Evolutionary conservation across 2,888 invertebrate species (phyloP), one percentile per base, ranked within the genome.

Genomic region (Lordiphosa andalusiaca): DNA sequence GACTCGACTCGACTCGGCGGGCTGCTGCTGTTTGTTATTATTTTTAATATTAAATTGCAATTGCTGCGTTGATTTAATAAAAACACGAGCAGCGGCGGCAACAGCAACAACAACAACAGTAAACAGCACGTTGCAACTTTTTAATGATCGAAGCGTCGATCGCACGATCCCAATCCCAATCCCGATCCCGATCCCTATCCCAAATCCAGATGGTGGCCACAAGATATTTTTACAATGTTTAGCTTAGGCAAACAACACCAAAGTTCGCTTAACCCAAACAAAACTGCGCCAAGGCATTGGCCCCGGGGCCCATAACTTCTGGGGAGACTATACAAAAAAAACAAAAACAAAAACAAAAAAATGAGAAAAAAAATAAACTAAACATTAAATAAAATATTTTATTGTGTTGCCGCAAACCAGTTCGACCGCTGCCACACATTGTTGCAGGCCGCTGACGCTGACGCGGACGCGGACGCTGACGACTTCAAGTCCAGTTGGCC

Each of bases 11-110:
- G 50, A 40, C 16, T 16, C 16, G 16, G 16, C 16, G 55, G 40
- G 50, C 42, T 49, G 54, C 55, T 77, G 83, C 69, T 77, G 84
- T 84, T 84, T 84, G 76, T 85, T 83, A 83, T 85, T 85, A 84
- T 85, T 83, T 83, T 85, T 84, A 85, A 83, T 85, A 83, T 85
- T 85, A 85, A 83, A 85, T 83, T 83, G 84, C 85, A 81, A 81
- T 73, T 83, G 82, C 75, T 75, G 68, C 84, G 84, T 81, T 83
- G 81, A 81, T 84, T 84, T 80, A 80, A 76, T 81, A 85, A 77
- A 76, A 73, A 80, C 42, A 42, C 69, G 68, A 73, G 19, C 56
- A 42, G 49, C 65, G 37, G 30, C 71, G 53, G 41, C 71, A 71
- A 59, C 80, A 83, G 3, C n/a, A n/a, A n/a, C n/a, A n/a, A n/a